Evolutionary conservation across 2,888 invertebrate genomes (phyloP), one percentile per base, ranked within the genome.

Genomic region (Synanthedon formicaeformis): DNA sequence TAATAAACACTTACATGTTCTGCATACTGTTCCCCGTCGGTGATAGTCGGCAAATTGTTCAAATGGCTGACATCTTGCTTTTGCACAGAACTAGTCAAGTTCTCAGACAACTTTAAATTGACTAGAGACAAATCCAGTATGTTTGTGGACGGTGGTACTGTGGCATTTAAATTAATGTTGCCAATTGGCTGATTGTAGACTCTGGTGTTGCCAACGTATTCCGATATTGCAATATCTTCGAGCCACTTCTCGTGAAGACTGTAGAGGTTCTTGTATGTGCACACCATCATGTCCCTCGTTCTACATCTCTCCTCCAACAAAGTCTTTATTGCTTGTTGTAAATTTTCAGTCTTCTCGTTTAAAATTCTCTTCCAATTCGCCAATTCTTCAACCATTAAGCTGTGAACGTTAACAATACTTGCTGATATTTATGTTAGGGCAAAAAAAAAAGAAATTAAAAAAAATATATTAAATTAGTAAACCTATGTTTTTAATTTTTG

Each of bases 381-480:
- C 60, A 97, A 78, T 81, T 97, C 97, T 81, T 97, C 97, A 1
- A 96, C 94, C 93, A 97, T 95, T 54, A 97, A 90, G 75, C 97
- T 96, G 69, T 48, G 88, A 86, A 34, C 2, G 10, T 34, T 34
- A 2, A 34, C 8, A 34, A 34, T 34, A 10, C 8, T 34, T 51
- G 12, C 52, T 58, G 57, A 58, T 18, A 49, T 2, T 51, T 41
- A 40, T 45, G 23, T 23, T 23, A 23, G 4, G 8, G n/a, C n/a
- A n/a, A 8, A 1, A 8, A 27, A 27, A 27, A 27, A 27, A 27
- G 6, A 3, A 18, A 16, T 16, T 16, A 16, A 18, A 18, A 3
- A 18, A 18, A n/a, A n/a, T n/a, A 18, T 18, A 3, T 18, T 3
- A 18, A n/a, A n/a, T n/a, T n/a, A n/a, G n/a, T n/a, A n/a, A n/a